phyloP scores from a whole-genome alignment of 2,113 vertebrate species.

The Bolborhynchus lineola region DNA sequence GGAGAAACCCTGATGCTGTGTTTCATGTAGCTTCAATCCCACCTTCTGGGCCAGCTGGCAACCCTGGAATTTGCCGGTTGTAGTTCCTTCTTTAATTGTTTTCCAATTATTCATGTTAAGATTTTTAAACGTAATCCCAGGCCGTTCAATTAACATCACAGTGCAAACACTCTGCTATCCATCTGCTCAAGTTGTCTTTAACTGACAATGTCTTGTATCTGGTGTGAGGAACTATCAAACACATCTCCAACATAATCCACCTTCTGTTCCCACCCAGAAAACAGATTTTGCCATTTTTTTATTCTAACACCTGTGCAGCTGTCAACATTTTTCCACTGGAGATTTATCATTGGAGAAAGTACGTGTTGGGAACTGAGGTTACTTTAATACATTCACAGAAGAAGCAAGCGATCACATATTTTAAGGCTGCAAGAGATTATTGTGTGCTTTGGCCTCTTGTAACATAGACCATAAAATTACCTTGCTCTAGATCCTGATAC shows the following conservation, averaged over 20 bases:
- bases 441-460: background rate
- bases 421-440: background rate
- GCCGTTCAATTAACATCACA: conserved; percentile 61
- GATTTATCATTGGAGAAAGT: background rate
- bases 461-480: background rate
- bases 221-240: conserved; percentile 57
- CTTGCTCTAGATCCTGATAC: background rate
- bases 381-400: background rate
- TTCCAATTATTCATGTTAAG: conserved; percentile 31
- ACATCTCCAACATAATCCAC: conserved; percentile 35
- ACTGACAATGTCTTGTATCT: conserved; percentile 53
- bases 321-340: conserved; percentile 29
- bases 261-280: conserved; percentile 68
- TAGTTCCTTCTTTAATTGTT: conserved; percentile 40
- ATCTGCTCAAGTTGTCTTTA: conserved; percentile 68
- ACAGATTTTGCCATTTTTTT: conserved; percentile 60
- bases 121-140: conserved; percentile 52
- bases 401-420: background rate
- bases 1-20: background rate
- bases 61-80: conserved; percentile 20
- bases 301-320: conserved; percentile 41
- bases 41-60: conserved; percentile 30
- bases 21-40: conserved; percentile 17
- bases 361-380: background rate
- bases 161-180: conserved; percentile 30